Conservation (phyloP, 2,113 vertebrate species). For the Takifugu bimaculatus region DNA sequence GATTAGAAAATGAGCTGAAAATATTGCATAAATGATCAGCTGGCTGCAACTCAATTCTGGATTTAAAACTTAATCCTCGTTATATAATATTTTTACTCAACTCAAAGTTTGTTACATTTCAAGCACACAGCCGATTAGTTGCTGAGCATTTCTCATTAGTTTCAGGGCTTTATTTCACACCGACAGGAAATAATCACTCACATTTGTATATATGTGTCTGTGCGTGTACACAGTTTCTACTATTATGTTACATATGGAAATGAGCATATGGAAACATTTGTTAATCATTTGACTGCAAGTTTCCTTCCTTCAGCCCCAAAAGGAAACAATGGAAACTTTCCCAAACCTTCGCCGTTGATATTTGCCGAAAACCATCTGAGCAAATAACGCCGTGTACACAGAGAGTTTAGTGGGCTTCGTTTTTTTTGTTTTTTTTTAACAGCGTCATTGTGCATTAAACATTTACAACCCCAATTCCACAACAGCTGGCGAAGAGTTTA, state of each 20-base stretch:
- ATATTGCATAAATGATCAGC: not conserved
- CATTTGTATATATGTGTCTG: not conserved
- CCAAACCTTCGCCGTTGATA: not conserved
- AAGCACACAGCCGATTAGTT: not conserved
- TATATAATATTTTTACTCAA: not conserved
- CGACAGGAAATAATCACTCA: not conserved
- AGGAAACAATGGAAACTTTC: not conserved
- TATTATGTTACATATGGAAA: constrained; percentile 1
- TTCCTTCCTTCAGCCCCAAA: not conserved
- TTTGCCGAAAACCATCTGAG: not conserved
- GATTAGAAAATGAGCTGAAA: no score
- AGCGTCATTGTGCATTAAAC: not conserved
- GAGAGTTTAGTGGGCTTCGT: not conserved
- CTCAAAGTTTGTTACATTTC: not conserved
- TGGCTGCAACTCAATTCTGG: not conserved
- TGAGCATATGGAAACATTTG: not conserved
- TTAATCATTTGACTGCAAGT: not conserved
- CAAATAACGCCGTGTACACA: not conserved
- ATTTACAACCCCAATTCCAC: not conserved
- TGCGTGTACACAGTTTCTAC: not conserved
- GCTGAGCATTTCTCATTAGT: not conserved
- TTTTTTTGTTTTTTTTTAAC: not conserved
- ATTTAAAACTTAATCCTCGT: not conserved
- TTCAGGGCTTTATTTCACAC: not conserved
- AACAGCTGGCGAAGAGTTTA: not conserved